These are phyloP conservation scores for Tarsius wallacei DNA, from an alignment of 2,797 vertebrate genomes.

Conservation along the genomic window DNA sequence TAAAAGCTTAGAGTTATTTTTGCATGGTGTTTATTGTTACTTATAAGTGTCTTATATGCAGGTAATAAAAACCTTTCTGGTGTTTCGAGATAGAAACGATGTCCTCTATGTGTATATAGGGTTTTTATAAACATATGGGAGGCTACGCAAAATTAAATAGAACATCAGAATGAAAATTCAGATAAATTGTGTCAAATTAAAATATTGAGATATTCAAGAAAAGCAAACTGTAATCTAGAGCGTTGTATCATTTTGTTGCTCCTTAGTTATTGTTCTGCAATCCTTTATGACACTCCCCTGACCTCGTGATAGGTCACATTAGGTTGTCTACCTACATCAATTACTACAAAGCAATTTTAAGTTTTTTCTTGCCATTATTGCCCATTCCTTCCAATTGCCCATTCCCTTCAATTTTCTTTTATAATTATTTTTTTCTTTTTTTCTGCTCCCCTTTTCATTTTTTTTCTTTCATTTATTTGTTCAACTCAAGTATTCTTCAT, in stretches of 20 bases:
- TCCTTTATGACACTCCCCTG: background rate
- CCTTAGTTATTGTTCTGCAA: background rate
- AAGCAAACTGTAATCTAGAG: background rate
- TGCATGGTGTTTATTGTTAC: background rate
- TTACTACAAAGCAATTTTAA: background rate
- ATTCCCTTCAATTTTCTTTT: fast-evolving
- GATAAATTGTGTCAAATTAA: background rate
- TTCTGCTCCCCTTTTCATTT: background rate
- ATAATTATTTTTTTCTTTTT: background rate
- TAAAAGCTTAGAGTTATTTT: background rate
- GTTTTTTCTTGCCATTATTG: background rate
- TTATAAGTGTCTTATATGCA: background rate
- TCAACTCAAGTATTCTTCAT: background rate
- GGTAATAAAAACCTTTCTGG: background rate
- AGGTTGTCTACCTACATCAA: background rate
- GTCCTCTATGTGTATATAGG: background rate
- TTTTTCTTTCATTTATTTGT: background rate
- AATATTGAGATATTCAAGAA: background rate
- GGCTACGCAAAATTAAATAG: background rate
- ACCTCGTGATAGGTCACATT: background rate
- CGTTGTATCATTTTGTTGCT: background rate
- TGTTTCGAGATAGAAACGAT: background rate
- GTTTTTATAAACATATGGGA: background rate
- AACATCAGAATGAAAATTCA: background rate
- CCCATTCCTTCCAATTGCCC: background rate